Evolutionary conservation across 1,140 invertebrate species (phyloP).

Genomic region (Drosophila bocki): DNA sequence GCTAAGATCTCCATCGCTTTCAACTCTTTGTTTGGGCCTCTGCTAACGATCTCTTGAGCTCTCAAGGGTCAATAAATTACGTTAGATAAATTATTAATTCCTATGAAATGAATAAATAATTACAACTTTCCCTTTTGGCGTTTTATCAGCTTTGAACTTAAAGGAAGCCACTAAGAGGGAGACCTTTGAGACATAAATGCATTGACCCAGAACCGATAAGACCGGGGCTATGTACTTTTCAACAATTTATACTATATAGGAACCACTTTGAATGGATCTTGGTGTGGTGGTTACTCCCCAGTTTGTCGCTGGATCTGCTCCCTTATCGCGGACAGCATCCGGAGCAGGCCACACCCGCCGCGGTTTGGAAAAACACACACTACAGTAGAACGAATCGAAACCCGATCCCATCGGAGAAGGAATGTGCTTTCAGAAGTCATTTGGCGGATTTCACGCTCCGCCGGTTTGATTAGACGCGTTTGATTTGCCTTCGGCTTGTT

Average conservation of each 20-base stretch:
- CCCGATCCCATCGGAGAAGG: conserved; percentile 20
- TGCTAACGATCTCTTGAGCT: conserved; percentile 30
- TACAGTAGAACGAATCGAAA: conserved; percentile 10
- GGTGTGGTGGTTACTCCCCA: not conserved
- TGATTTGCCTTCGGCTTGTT: conserved; percentile 35
- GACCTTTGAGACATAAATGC: conserved; percentile 5
- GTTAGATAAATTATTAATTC: conserved; percentile 37
- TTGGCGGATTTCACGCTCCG: conserved; percentile 63
- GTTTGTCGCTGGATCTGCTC: not conserved
- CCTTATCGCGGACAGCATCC: conserved; percentile 44
- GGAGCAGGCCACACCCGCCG: conserved; percentile 44
- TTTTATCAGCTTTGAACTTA: conserved; percentile 19
- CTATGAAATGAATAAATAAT: conserved; percentile 5
- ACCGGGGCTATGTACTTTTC: not conserved
- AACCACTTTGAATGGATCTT: conserved; percentile 1
- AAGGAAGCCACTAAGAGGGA: conserved; percentile 6
- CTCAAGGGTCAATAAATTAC: conserved; percentile 36
- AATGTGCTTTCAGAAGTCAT: conserved; percentile 51
- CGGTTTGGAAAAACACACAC: conserved; percentile 4
- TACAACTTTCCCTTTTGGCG: conserved; percentile 29
- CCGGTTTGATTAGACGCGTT: conserved; percentile 40
- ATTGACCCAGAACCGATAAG: conserved; percentile 22
- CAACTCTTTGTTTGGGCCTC: conserved; percentile 11
- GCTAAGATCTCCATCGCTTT: conserved; percentile 15
- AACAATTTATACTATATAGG: not conserved